A percentile compares a stretch with the other conserved stretches of the same genome.
Evolutionary conservation across 2,797 vertebrate genomes (phyloP).

Genomic region (Arremon brunneinucha): DNA sequence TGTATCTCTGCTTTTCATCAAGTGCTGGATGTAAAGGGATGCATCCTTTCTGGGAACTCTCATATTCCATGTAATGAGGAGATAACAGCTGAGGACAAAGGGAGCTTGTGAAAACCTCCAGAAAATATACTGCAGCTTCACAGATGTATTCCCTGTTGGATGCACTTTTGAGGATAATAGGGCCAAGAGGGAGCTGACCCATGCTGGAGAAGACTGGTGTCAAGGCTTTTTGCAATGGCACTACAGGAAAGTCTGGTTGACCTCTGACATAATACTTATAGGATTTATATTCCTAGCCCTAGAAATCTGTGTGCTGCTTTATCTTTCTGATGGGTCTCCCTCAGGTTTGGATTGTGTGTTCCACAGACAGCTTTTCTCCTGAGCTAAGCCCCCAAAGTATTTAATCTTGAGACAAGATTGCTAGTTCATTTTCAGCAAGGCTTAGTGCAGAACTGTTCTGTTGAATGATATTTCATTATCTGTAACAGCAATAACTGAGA

Average conservation of each 20-base stretch:
- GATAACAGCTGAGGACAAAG: fast-evolving
- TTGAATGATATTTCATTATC: background rate
- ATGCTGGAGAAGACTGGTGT: background rate
- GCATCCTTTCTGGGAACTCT: background rate
- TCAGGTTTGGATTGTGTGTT: background rate
- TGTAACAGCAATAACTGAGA: background rate
- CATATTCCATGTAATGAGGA: fast-evolving
- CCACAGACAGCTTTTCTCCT: background rate
- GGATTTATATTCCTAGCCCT: background rate
- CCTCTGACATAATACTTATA: background rate
- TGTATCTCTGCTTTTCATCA: fast-evolving
- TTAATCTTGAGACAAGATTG: background rate
- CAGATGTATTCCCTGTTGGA: background rate
- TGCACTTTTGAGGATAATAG: background rate
- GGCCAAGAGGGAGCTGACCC: background rate
- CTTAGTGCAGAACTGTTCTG: background rate
- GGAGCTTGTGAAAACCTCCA: background rate
- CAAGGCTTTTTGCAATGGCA: background rate
- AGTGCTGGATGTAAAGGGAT: background rate
- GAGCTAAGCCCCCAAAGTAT: background rate
- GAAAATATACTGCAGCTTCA: background rate
- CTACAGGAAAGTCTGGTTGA: background rate
- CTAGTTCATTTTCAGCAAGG: background rate
- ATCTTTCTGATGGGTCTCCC: background rate
- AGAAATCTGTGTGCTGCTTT: background rate